A percentile compares a stretch with the other conserved stretches of the same genome.
Conservation (phyloP, 1,140 invertebrate genomes). For the Drosophila sturtevanti region DNA sequence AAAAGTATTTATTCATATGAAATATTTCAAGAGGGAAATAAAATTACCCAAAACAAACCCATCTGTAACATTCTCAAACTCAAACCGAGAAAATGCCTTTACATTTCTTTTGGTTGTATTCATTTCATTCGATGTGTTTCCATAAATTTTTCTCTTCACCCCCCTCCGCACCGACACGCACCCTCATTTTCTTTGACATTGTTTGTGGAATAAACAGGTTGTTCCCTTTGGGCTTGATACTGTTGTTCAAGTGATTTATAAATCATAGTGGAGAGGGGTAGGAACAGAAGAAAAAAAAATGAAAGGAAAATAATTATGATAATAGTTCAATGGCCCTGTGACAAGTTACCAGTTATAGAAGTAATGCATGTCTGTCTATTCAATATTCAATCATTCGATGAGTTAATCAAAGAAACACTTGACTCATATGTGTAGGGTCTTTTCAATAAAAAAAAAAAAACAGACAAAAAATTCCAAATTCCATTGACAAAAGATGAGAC, state of each 20-base stretch:
- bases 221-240: constrained; percentile 29
- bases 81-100: constrained; percentile 24
- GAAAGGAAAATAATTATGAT: constrained; percentile 42
- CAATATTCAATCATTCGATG: constrained; percentile 28
- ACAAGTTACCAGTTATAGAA: constrained; percentile 24
- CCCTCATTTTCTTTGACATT: background rate
- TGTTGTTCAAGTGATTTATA: constrained; percentile 37
- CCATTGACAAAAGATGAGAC: constrained; percentile 20
- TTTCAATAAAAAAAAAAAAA: background rate
- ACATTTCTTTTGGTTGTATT: constrained; percentile 17
- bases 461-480: background rate
- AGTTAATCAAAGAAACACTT: constrained; percentile 46
- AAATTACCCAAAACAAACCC: constrained; percentile 59
- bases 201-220: constrained; percentile 37
- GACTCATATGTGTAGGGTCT: constrained; percentile 39
- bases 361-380: constrained; percentile 18
- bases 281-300: background rate
- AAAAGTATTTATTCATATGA: background rate
- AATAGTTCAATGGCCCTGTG: constrained; percentile 45
- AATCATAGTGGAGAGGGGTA: background rate
- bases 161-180: too few relatives aligned
- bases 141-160: background rate
- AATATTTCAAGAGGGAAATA: constrained; percentile 8
- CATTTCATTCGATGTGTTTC: background rate
- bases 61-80: constrained; percentile 27